A percentile compares a stretch with the other conserved stretches of the same genome.
Evolutionary conservation across 2,888 invertebrate genomes (phyloP).

Genomic region (Dasysyrphus tricinctus): DNA sequence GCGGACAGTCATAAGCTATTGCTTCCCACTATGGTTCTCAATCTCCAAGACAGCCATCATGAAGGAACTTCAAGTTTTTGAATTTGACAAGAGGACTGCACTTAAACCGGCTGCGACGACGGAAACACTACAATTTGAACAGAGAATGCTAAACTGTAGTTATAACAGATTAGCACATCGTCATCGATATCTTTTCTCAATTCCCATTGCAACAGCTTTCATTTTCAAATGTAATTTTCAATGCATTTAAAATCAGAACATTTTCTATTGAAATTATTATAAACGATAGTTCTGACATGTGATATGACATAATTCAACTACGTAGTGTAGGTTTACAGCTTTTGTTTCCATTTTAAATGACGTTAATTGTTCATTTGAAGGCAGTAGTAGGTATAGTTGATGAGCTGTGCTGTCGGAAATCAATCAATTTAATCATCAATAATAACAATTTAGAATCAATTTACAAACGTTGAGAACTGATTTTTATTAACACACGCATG

Average conservation of each 20-base stretch:
- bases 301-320: slow-evolving; percentile 13
- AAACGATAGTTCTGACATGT: slow-evolving; percentile 12
- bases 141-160: too few species aligned
- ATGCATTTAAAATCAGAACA: background rate
- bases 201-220: background rate
- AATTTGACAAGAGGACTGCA: too few species aligned
- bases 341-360: slow-evolving; percentile 13
- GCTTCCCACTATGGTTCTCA: too few species aligned
- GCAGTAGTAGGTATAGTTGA: background rate
- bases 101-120: too few species aligned
- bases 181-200: too few species aligned
- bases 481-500: background rate
- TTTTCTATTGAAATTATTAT: background rate
- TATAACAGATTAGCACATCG: too few species aligned
- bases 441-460: slow-evolving; percentile 43
- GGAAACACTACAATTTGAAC: too few species aligned
- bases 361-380: slow-evolving; percentile 34
- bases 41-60: too few species aligned
- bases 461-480: slow-evolving; percentile 25
- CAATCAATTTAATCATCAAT: slow-evolving; percentile 42
- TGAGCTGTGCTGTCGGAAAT: slow-evolving; percentile 36
- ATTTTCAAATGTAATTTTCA: background rate
- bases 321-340: background rate
- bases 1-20: too few species aligned
- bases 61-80: too few species aligned